These are phyloP conservation scores for Caradrina clavipalpis DNA, from an alignment of 2,888 invertebrate species.

Conservation along the genomic window DNA sequence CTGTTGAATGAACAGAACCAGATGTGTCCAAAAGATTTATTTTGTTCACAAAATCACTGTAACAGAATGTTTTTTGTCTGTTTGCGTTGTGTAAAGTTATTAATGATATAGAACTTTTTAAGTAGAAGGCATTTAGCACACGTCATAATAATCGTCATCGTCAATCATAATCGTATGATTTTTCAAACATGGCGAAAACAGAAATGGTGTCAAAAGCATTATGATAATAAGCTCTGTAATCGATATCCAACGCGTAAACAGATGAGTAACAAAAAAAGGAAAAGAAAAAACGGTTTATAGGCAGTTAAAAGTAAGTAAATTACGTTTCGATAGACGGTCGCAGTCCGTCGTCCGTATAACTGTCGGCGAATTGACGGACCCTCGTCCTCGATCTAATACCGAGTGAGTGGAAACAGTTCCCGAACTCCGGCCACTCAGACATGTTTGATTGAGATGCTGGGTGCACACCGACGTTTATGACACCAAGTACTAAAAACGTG, in stretches of 20 bases:
- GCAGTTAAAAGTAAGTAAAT: slow-evolving; percentile 71
- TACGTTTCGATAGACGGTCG: slow-evolving; percentile 60
- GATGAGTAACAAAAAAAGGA: slow-evolving; percentile 24
- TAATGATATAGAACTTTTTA: slow-evolving; percentile 50
- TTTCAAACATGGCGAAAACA: slow-evolving; percentile 3
- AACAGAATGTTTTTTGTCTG: slow-evolving; percentile 47
- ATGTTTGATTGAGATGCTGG: slow-evolving; percentile 72
- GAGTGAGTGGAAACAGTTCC: slow-evolving; percentile 72
- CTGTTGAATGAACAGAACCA: slow-evolving; percentile 77
- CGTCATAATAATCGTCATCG: slow-evolving; percentile 7
- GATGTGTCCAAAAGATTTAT: slow-evolving; percentile 70
- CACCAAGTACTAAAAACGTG: slow-evolving; percentile 45
- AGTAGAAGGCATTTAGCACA: neutral
- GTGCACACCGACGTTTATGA: slow-evolving; percentile 65
- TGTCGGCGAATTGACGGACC: slow-evolving; percentile 79
- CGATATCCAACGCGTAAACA: slow-evolving; percentile 40
- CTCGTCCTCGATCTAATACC: slow-evolving; percentile 72
- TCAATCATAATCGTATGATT: slow-evolving; percentile 22
- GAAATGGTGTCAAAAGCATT: slow-evolving; percentile 8
- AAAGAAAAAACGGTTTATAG: slow-evolving; percentile 58
- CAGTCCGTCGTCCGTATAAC: slow-evolving; percentile 73
- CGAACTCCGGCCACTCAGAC: slow-evolving; percentile 66
- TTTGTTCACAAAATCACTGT: slow-evolving; percentile 56
- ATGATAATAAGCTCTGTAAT: slow-evolving; percentile 31
- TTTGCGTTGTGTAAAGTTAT: slow-evolving; percentile 39